A percentile compares a stretch with the other conserved stretches of the same genome.
Conservation (phyloP, 2,113 vertebrate genomes). For the Eleginops maclovinus region DNA sequence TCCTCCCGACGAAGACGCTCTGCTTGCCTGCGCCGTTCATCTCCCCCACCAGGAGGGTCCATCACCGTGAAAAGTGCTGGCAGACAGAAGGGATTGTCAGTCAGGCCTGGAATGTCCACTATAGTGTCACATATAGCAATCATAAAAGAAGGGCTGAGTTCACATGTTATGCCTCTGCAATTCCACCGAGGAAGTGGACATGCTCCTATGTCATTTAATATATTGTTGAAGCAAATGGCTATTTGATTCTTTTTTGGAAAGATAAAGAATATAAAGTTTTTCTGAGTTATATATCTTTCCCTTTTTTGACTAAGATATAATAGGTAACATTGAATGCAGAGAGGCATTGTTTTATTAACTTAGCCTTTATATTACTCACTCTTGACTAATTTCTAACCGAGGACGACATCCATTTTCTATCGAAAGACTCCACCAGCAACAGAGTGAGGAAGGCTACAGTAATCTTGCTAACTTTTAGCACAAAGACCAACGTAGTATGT, state of each 20-base stretch:
- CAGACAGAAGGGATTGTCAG: slow-evolving; percentile 51
- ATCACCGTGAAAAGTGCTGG: slow-evolving; percentile 83
- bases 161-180: not conserved
- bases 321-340: not conserved
- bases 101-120: not conserved
- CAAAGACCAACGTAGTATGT: not conserved
- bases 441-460: slow-evolving; percentile 21
- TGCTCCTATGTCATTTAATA: not conserved
- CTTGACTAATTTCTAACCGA: slow-evolving; percentile 17
- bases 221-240: not conserved
- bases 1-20: slow-evolving; percentile 95
- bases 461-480: slow-evolving; percentile 30
- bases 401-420: slow-evolving; percentile 67
- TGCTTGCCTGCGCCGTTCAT: slow-evolving; percentile 91
- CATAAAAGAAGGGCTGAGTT: not conserved
- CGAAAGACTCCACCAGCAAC: slow-evolving; percentile 41
- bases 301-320: not conserved
- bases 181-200: not conserved
- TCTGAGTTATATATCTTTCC: not conserved
- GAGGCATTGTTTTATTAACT: not conserved
- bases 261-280: not conserved
- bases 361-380: not conserved
- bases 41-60: slow-evolving; percentile 87
- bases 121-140: not conserved
- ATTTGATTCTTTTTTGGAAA: not conserved